Evolutionary conservation across 2,113 vertebrate species (phyloP), one percentile per base, ranked within the genome.

Genomic region (Melanotaenia duboulayi): DNA sequence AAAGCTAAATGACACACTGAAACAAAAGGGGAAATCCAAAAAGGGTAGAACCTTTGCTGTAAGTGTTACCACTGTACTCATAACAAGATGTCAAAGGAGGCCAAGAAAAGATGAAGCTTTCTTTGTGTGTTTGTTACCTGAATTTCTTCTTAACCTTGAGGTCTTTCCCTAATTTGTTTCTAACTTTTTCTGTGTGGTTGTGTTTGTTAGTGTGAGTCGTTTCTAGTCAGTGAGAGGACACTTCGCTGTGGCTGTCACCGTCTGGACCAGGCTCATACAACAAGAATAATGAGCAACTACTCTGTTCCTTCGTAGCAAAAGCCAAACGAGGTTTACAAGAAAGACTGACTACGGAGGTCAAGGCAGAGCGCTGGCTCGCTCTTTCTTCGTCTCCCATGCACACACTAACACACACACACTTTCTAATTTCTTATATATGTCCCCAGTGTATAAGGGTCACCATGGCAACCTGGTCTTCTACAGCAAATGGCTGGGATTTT

Each of bases 261-360:
- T 44, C 23, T 57, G 65, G 86, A 85, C 68, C 64, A 52, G 37
- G 35, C 71, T 84, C 75, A 78, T 77, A 76, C 70, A 81, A 74
- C 57, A 83, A 81, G 70, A 82, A 86, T 91, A 90, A 90, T 83
- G 79, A 89, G 84, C 73, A 56, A 73, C 80, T 74, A 83, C 75
- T 86, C 72, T 70, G 71, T 73, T 85, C 69, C 39, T 65, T 76
- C 48, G 74, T 72, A 58, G 63, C 14, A 14, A 84, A 83, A 71
- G 28, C 28, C 77, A 81, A 89, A 83, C 72, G 61, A 71, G 76
- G 22, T 81, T 79, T 68, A 88, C 72, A 86, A 81, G 84, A 81
- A 64, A 40, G 51, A 69, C 13, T 49, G 58, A 83, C 81, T 86
- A 71, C 12, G 1, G 81, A 79, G 85, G 83, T 90, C 89, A 90